Evolutionary conservation across 2,113 vertebrate species (phyloP), one percentile per base, ranked within the genome.

Genomic region (Myrmecobius fasciatus): DNA sequence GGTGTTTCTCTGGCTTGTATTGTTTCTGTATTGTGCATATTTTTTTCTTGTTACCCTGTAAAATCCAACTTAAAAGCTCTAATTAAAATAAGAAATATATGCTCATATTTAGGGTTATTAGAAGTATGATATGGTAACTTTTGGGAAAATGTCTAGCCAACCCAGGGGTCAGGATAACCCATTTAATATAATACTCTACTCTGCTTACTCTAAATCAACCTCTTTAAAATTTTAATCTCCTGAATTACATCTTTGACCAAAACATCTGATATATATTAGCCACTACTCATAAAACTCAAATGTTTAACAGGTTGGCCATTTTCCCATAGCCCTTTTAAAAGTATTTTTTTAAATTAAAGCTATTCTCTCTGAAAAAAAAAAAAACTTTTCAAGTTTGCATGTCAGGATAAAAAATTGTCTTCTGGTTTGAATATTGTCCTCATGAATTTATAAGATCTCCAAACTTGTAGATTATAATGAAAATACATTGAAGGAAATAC

Each of bases 401-500:
- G 88, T 95, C 89, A 92, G 93, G 95, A 12, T 52, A 25, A 28
- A 52, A n/a, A 91, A 53, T 17, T 25, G 14, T 25, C 20, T 91
- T 94, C 36, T 92, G 53, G 8, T 36, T 26, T 94, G 52, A 96
- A 60, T 92, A 48, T 31, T 94, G 25, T 67, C 48, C 67, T 89
- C 51, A 67, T 52, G 67, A 91, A 92, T 96, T 93, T 94, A 75
- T 91, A 49, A 89, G 17, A 53, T 88, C 47, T 36, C 31, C 56
- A 91, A 46, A 51, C 11, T 90, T 95, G 88, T 67, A 60, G 52
- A 96, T 97, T 97, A 75, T 95, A 91, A 56, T 89, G 83, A 94
- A 97, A 93, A 94, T 25, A 49, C 49, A 46, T 25, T 47, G 52
- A 48, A 83, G 0, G 3, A n/a, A 93, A 94, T 25, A 49, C 49